phyloP scores from a whole-genome alignment of 2,888 invertebrate genomes.

The Nemotelus nigrinus region DNA sequence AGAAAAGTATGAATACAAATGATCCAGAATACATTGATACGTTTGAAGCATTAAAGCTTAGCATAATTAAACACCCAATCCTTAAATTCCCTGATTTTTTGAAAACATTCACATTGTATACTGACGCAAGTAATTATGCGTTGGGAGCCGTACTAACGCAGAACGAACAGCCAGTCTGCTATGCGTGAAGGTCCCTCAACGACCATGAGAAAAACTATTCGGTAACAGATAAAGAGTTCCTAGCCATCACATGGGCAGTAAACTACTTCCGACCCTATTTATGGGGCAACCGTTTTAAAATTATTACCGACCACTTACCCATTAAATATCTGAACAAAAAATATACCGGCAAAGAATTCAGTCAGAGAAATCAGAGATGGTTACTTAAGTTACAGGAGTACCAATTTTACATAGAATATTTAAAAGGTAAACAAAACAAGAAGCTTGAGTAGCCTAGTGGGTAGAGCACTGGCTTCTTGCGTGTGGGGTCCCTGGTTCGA shows the following conservation, averaged over 20 bases:
- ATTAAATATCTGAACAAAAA: conserved; percentile 19
- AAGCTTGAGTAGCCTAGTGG: no score
- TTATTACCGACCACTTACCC: conserved; percentile 1
- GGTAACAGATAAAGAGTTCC: conserved; percentile 21
- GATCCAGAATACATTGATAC: conserved; percentile 17
- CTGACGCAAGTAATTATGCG: conserved; percentile 49
- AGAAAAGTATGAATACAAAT: background rate
- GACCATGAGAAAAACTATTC: conserved; percentile 26
- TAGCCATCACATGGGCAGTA: conserved; percentile 24
- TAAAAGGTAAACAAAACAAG: no score
- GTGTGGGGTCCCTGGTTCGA: no score
- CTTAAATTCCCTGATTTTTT: conserved; percentile 50
- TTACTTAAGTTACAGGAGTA: background rate
- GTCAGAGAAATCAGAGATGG: conserved; percentile 11
- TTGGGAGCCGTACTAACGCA: conserved; percentile 31
- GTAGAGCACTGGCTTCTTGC: no score
- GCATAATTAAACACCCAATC: conserved; percentile 44
- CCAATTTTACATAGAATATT: no score
- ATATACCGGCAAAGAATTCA: conserved; percentile 19
- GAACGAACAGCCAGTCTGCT: conserved; percentile 38
- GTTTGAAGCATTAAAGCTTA: background rate
- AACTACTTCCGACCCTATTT: conserved; percentile 15
- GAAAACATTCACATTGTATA: conserved; percentile 46
- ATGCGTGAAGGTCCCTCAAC: conserved; percentile 1
- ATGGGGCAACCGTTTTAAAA: conserved; percentile 22